Evolutionary conservation across 2,113 vertebrate species (phyloP), one percentile per base, ranked within the genome.

Genomic region (Gymnobelideus leadbeateri): DNA sequence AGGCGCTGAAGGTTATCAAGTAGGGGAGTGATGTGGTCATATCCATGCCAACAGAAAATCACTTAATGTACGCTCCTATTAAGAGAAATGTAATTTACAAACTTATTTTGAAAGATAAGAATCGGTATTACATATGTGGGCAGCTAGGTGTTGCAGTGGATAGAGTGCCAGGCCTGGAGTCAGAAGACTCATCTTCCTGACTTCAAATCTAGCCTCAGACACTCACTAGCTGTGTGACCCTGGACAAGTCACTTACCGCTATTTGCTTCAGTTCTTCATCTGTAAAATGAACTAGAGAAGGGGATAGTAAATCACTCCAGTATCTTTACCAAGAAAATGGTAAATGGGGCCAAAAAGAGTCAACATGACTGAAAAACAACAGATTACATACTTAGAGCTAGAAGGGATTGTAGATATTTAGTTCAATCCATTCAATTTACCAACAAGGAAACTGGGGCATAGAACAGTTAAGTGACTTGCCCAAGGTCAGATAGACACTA

Each of bases 31-130:
- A 43, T 16, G 31, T 19, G 14, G 68, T n/a, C 68, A 84, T 84
- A 23, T 84, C 19, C 23, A 43, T 7, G 2, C 37, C 23, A 21
- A 84, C n/a, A 37, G 68, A 84, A 43, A 84, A 84, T 84, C 16
- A 23, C n/a, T 77, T 77, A 84, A 43, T 37, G n/a, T 84, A 21
- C 68, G 6, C 7, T 89, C 28, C 92, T 93, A 0, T 93, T 93
- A 96, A 96, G 43, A 54, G 31, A 95, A 91, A 46, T 51, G 54
- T 0, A 52, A 6, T 11, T 52, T 92, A 1, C 2, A 54, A 89
- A 50, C 11, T 84, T 96, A 47, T 57, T 51, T 94, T 91, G 51
- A 94, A 96, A 7, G 6, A 84, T 84, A 2, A 43, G 68, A 84
- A 84, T 84, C 37, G 43, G n/a, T 84, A 43, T 84, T 84, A 43